phyloP scores from a whole-genome alignment of 2,888 invertebrate genomes.

The Lepidocyrtoides sp. region DNA sequence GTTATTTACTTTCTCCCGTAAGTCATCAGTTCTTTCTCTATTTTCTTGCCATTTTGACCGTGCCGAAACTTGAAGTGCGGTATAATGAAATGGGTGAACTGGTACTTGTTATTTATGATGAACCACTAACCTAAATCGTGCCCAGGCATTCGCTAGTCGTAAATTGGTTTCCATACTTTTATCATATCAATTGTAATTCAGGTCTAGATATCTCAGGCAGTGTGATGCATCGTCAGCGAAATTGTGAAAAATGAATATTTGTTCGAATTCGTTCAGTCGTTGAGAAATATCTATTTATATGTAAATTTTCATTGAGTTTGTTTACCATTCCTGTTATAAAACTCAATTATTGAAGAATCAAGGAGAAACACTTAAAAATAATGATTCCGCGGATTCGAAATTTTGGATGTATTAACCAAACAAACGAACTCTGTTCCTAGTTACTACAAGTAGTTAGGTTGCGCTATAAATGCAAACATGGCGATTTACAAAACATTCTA shows the following conservation, averaged over 20 bases:
- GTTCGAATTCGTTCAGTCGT: neutral
- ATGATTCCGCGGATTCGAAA: no score
- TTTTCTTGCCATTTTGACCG: neutral
- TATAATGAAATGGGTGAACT: no score
- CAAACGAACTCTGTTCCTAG: no score
- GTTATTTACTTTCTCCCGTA: constrained; percentile 17
- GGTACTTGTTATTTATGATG: constrained; percentile 5
- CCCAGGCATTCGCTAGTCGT: constrained; percentile 13
- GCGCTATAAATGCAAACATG: no score
- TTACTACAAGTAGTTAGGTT: no score
- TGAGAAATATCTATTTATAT: constrained; percentile 36
- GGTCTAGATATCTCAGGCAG: no score
- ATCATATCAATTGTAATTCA: neutral
- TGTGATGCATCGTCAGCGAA: neutral
- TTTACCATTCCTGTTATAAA: neutral
- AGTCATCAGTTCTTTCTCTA: neutral
- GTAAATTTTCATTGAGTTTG: constrained; percentile 30
- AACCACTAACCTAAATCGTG: constrained; percentile 29
- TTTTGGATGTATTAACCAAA: no score
- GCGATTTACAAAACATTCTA: no score
- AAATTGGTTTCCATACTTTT: neutral
- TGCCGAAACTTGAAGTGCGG: neutral
- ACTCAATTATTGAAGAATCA: no score
- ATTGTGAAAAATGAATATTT: neutral
- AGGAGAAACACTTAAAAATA: no score